Conservation (phyloP, 2,113 vertebrate species). For the Erinaceus europaeus region DNA sequence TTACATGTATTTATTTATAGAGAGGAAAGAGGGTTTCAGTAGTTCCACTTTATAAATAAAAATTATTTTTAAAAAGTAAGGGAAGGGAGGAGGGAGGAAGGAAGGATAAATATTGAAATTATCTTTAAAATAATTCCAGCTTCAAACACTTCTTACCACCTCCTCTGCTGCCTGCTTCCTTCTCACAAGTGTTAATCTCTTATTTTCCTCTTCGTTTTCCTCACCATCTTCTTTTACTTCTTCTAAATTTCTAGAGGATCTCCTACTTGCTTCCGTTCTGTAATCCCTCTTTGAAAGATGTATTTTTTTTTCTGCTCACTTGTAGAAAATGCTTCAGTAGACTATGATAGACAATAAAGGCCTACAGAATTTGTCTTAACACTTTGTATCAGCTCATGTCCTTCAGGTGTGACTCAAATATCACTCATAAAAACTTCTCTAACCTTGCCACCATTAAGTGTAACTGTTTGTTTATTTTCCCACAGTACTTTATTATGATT, state of each 20-base stretch:
- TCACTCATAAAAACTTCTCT: neutral
- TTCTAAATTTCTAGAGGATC: neutral
- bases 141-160: neutral
- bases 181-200: neutral
- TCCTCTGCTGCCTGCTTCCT: neutral
- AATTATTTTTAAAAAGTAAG: too few relatives aligned
- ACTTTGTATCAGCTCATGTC: too few relatives aligned
- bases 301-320: neutral
- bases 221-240: too few relatives aligned
- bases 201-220: too few relatives aligned
- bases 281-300: neutral
- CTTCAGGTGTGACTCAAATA: too few relatives aligned
- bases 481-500: neutral
- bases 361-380: neutral
- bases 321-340: neutral
- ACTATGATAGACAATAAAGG: rapidly evolving
- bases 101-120: too few relatives aligned
- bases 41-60: too few relatives aligned
- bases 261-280: neutral
- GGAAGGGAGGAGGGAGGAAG: too few relatives aligned
- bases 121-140: neutral
- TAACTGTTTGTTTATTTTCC: neutral
- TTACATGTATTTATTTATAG: too few relatives aligned
- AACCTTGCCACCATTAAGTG: neutral
- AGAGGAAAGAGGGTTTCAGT: too few relatives aligned